A percentile compares a stretch with the other conserved stretches of the same genome.
Evolutionary conservation across 2,113 vertebrate species (phyloP).

Genomic region (Amphiprion ocellaris): DNA sequence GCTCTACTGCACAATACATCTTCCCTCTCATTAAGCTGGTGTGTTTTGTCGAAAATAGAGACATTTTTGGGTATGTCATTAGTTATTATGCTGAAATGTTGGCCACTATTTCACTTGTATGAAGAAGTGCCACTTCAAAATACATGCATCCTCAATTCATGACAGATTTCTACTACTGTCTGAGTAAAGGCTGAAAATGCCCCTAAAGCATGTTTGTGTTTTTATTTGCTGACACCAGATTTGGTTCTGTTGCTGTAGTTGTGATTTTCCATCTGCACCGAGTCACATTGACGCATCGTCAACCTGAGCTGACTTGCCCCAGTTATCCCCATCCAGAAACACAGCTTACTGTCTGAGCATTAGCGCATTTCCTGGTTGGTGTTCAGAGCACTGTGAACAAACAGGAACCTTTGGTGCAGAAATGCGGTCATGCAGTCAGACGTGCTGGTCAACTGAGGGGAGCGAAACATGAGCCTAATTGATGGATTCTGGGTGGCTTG

Average conservation of each 20-base stretch:
- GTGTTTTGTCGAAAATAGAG: too few relatives aligned
- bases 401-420: conserved; percentile 38
- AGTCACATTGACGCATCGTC: conserved; percentile 4
- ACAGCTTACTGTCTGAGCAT: conserved; percentile 23
- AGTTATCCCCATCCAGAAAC: conserved; percentile 47
- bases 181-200: too few relatives aligned
- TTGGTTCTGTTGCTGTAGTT: neutral
- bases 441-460: conserved; percentile 50
- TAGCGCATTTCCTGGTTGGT: conserved; percentile 34
- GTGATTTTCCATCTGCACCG: conserved; percentile 27
- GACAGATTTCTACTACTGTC: neutral
- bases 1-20: too few relatives aligned
- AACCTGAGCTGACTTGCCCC: conserved; percentile 32
- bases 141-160: too few relatives aligned
- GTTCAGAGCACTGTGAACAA: conserved; percentile 38
- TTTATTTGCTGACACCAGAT: neutral
- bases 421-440: conserved; percentile 55
- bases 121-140: too few relatives aligned
- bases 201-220: neutral
- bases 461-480: conserved; percentile 74
- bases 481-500: conserved; percentile 62
- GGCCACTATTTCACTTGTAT: too few relatives aligned
- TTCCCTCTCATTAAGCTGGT: too few relatives aligned
- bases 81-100: too few relatives aligned
- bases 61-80: too few relatives aligned